phyloP scores from a whole-genome alignment of 2,113 vertebrate genomes.

The Vimba vimba region DNA sequence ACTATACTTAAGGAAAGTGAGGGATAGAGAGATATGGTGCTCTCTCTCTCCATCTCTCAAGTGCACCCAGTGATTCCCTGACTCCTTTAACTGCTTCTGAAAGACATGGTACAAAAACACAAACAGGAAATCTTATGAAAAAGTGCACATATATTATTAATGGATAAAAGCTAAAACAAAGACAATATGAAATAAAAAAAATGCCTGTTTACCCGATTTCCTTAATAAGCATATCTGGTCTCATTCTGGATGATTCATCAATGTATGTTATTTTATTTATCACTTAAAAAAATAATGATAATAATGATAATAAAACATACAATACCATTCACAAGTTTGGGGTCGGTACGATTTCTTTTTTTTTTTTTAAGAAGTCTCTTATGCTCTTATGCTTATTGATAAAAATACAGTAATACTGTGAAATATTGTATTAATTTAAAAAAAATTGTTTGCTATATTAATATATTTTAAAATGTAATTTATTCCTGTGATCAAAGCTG shows the following conservation, averaged over 20 bases:
- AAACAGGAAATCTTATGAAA: not conserved
- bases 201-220: not conserved
- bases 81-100: constrained; percentile 15
- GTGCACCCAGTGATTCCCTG: constrained; percentile 10
- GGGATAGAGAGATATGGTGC: constrained; percentile 46
- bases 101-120: not conserved
- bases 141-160: not conserved
- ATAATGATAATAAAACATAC: not conserved
- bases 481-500: not conserved
- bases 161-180: not conserved
- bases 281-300: no score
- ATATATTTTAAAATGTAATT: not conserved
- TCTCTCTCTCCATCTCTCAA: constrained; percentile 13
- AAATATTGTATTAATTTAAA: not conserved
- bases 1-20: constrained; percentile 45
- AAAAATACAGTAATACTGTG: not conserved
- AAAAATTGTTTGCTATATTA: not conserved
- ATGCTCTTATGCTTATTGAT: not conserved
- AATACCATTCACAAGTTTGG: not conserved
- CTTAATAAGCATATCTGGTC: not conserved
- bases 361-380: not conserved
- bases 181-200: not conserved
- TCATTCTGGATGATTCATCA: not conserved
- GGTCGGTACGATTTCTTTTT: not conserved
- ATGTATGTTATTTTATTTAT: not conserved